A percentile compares a stretch with the other conserved stretches of the same genome.
Evolutionary conservation across 1,140 invertebrate species (phyloP).

Genomic region (Battus philenor): DNA sequence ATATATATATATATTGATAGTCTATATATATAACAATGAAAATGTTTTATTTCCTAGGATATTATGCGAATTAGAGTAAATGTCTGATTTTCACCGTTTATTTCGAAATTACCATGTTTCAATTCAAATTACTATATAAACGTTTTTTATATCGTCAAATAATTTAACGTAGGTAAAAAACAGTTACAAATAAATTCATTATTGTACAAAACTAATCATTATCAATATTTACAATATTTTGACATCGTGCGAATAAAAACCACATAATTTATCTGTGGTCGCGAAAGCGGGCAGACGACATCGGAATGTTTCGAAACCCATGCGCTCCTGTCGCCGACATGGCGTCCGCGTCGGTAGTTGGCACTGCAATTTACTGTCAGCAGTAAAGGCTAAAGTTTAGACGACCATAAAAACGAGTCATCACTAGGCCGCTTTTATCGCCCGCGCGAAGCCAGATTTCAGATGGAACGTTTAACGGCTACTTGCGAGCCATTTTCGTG

Average conservation of each 20-base stretch:
- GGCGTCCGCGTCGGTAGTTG: background rate
- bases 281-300: background rate
- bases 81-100: too few relatives aligned
- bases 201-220: too few relatives aligned
- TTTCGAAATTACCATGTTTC: too few relatives aligned
- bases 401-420: slow-evolving; percentile 6
- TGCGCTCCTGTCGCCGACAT: background rate
- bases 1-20: too few relatives aligned
- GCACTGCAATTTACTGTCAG: slow-evolving; percentile 5
- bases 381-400: slow-evolving; percentile 11
- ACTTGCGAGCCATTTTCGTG: slow-evolving; percentile 4
- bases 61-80: too few relatives aligned
- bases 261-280: background rate
- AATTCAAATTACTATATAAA: too few relatives aligned
- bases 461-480: slow-evolving; percentile 2
- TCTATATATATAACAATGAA: too few relatives aligned
- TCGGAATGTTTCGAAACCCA: background rate
- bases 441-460: background rate
- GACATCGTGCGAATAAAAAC: background rate
- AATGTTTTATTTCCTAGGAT: too few relatives aligned
- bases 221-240: too few relatives aligned
- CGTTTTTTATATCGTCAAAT: too few relatives aligned
- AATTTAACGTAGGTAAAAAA: too few relatives aligned
- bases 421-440: slow-evolving; percentile 1
- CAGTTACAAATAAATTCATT: too few relatives aligned